phyloP scores from a whole-genome alignment of 30 jellyfish, hydroid and myxozoan species.

The Aurelia aurita region DNA sequence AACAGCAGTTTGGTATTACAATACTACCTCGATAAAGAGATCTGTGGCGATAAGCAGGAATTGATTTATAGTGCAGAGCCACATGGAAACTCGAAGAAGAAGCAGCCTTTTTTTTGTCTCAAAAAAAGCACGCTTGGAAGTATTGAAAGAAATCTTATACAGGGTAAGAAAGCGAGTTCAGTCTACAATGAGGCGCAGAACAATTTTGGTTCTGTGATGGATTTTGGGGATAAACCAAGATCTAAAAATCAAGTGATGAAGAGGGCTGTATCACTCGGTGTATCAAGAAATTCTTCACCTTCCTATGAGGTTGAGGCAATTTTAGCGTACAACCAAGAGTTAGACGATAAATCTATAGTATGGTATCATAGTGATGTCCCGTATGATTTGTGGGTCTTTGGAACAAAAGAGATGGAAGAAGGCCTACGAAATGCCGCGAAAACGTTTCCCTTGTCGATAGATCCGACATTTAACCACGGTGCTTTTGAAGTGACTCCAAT shows the following conservation, averaged over 20 bases:
- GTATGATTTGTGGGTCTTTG: slow-evolving; percentile 14
- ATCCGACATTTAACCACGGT: slow-evolving; percentile 20
- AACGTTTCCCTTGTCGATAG: not conserved
- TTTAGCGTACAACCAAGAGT: not conserved
- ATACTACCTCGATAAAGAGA: not conserved
- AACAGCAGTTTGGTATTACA: not conserved
- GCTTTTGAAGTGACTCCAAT: slow-evolving; percentile 9
- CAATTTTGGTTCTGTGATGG: not conserved
- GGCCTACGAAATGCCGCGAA: not conserved
- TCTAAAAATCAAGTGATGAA: not conserved
- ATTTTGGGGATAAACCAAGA: slow-evolving; percentile 16
- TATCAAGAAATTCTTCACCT: not conserved
- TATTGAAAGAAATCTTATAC: slow-evolving; percentile 6
- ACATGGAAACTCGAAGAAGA: slow-evolving; percentile 15
- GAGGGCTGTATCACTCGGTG: not conserved
- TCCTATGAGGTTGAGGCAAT: slow-evolving; percentile 3
- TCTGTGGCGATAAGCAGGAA: slow-evolving; percentile 14
- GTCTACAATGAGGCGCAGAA: not conserved
- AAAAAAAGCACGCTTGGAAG: no score
- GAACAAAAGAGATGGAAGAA: not conserved
- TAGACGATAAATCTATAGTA: not conserved
- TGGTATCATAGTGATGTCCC: slow-evolving; percentile 25
- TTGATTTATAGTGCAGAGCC: not conserved
- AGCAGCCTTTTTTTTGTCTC: not conserved
- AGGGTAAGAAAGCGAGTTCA: not conserved